Base-by-base conservation (phyloP, 2,888 invertebrate species). In the Osmoderma eremita region DNA sequence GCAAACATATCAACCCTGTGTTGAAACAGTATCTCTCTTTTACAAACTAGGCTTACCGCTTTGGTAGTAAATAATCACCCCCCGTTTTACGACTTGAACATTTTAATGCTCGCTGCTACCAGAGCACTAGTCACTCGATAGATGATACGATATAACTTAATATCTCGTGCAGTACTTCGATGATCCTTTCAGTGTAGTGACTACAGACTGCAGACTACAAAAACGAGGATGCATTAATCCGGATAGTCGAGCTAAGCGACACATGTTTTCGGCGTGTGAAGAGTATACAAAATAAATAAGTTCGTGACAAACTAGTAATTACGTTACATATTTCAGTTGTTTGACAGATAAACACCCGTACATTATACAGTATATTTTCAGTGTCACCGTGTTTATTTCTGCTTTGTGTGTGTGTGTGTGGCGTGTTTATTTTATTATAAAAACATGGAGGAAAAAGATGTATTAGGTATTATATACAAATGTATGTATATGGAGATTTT, bases 321-420 rank as follows among this genome's bases (percentile, higher is more conserved):
- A 61, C 58, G 45, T 45, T 61, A 61, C 58, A 61, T 61, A 61
- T 61, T 61, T 61, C 45, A 42, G 30, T 30, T 45, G 36, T 61
- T 61, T 61, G 58, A 61, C 58, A 30, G 58, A 45, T 45, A 45
- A 61, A 54, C 58, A 61, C 17, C 30, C 45, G 30, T 17, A 36
- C 17, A 45, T 45, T 45, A 61, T 15, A 15, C 39, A 6, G 58
- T 58, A 58, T 58, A 42, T 61, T 61, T 45, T 45, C 58, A 15
- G 45, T 45, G 58, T 45, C 58, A 45, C 15, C 13, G 15, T 61
- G 58, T 61, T 61, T 61, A 61, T 61, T 45, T 45, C 58, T 61
- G 20, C 39, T 22, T 18, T 56, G n/a, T n/a, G n/a, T 39, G 39
- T 56, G 30, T 54, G 15, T 61, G 13, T 18, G 13, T n/a, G 30